Base-by-base conservation (phyloP, 2,113 vertebrate genomes). In the Grallaria varia region DNA sequence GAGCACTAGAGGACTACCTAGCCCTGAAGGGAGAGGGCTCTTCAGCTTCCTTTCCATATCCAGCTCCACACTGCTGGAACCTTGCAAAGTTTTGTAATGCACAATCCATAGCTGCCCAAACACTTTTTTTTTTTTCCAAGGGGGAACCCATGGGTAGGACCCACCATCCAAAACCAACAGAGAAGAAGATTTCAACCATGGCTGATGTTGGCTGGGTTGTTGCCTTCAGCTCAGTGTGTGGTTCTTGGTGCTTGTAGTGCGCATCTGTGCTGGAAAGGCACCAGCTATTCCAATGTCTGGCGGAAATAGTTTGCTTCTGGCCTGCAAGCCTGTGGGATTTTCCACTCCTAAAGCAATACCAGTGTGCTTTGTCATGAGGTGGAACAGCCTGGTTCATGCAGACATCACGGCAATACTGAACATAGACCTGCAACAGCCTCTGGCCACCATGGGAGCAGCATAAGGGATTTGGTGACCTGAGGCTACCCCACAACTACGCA, bases 361-460 rank as follows among this genome's bases (percentile, higher is more conserved):
- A 25, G 7, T 0, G 0, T 67, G 56, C 12, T 82, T 44, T 39
- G 44, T 40, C 58, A 52, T 8, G 37, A 66, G 3, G 12, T 44
- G 53, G 24, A 68, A 67, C 21, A 52, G 24, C 66, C 19, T 33
- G n/a, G 14, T n/a, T 24, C n/a, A 1, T 1, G 5, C 39, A 39
- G 40, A 35, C 10, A 24, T 14, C 31, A 19, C 0, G 0, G 66
- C 30, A 52, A 58, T 25, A 18, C 66, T 37, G 14, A 73, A 49
- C 28, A 37, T 13, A 12, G 35, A 23, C 14, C 23, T 73, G 53
- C 52, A 94, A 40, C 37, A 50, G 82, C 23, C 64, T 75, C 64
- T 74, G 73, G 22, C n/a, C 45, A 56, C 63, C 20, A 3, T 4
- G 39, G 58, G 27, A 87, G 40, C 42, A 45, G 50, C 59, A 42